Percentiles rank a stretch among this genome's conserved stretches.
Conservation (phyloP, 2,797 vertebrate genomes). For the Aselliscus stoliczkanus region DNA sequence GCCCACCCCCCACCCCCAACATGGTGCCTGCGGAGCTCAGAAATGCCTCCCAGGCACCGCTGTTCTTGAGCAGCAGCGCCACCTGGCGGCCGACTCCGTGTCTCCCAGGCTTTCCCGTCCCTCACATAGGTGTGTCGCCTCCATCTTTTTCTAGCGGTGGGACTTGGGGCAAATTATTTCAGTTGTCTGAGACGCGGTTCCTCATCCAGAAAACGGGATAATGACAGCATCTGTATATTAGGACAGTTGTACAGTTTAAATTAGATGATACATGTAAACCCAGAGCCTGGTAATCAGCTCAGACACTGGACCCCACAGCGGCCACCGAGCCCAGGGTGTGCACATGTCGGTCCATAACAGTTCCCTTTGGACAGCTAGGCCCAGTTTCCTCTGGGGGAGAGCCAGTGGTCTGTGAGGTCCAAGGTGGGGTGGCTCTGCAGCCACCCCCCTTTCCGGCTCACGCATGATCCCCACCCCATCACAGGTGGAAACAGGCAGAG, state of each 20-base stretch:
- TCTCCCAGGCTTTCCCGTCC: neutral
- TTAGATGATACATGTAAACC: neutral
- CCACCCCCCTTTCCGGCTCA: neutral
- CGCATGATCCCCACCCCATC: neutral
- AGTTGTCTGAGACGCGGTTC: neutral
- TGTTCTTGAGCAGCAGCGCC: neutral
- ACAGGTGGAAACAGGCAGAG: too few relatives aligned
- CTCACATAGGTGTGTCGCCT: too few relatives aligned
- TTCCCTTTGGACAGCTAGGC: neutral
- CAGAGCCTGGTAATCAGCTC: neutral
- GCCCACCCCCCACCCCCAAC: too few relatives aligned
- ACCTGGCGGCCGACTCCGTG: neutral
- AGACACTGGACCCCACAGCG: neutral
- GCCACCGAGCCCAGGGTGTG: neutral
- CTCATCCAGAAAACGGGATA: neutral
- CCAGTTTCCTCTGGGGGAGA: neutral
- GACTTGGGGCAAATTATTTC: neutral
- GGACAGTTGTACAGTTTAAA: neutral
- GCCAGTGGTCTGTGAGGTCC: neutral
- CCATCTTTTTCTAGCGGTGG: neutral
- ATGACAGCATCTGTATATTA: neutral
- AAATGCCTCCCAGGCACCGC: fast-evolving
- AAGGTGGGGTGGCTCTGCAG: neutral
- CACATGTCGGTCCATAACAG: neutral
- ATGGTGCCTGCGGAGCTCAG: fast-evolving